These are phyloP conservation scores for Eurytoma adleriae DNA, from an alignment of 2,888 invertebrate species.

Conservation along the genomic window DNA sequence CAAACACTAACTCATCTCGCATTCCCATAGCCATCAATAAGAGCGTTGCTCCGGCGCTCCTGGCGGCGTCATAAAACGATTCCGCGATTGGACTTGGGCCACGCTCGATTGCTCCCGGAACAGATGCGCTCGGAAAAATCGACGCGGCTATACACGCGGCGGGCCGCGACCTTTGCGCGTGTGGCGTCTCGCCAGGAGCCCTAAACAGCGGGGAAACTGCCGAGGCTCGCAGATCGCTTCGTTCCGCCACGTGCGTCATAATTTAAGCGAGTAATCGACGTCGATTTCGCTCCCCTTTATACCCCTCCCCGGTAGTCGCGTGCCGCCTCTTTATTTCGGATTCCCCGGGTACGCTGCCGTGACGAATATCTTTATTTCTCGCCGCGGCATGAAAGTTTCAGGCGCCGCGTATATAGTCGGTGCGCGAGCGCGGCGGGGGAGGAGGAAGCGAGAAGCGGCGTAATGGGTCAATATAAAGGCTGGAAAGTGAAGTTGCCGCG, in stretches of 20 bases:
- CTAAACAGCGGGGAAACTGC: slow-evolving; percentile 34
- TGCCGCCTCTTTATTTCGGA: neutral
- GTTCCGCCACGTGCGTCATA: slow-evolving; percentile 51
- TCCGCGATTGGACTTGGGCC: neutral
- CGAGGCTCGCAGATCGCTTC: slow-evolving; percentile 40
- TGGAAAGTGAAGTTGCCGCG: slow-evolving; percentile 11
- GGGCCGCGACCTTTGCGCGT: neutral
- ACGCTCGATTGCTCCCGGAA: slow-evolving; percentile 39
- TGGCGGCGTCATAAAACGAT: slow-evolving; percentile 24
- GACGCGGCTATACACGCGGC: neutral
- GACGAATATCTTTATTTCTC: slow-evolving; percentile 63
- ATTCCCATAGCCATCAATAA: neutral
- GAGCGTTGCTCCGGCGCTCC: neutral
- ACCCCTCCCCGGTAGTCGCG: neutral
- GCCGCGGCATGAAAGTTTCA: neutral
- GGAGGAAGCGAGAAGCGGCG: neutral
- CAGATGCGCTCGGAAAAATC: slow-evolving; percentile 42
- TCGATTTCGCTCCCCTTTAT: slow-evolving; percentile 27
- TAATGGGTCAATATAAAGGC: slow-evolving; percentile 40
- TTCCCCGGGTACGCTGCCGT: slow-evolving; percentile 49
- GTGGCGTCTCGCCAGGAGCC: neutral
- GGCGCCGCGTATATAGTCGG: neutral
- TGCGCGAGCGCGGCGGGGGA: neutral
- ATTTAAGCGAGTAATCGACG: slow-evolving; percentile 53
- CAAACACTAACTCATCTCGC: neutral